Base-by-base conservation (phyloP, 2,113 vertebrate genomes). In the Turdus rufiventris region DNA sequence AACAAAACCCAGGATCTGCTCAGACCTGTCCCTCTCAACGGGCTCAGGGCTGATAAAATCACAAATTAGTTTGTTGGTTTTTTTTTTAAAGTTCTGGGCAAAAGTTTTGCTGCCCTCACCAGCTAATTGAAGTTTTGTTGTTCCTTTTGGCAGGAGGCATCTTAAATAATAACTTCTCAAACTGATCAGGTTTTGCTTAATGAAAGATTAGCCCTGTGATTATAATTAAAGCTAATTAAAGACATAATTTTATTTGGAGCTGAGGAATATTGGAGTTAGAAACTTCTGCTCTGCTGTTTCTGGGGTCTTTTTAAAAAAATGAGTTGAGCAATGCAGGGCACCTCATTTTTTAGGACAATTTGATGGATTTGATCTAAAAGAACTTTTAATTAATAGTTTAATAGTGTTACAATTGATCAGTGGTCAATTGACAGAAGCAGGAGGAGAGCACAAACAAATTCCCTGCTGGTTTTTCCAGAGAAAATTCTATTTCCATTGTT, bases 401-500 rank as follows among this genome's bases (percentile, higher is more conserved):
- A 51, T 29, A n/a, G 16, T 26, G 23, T 50, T 61, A 24, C 4
- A 23, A 26, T 28, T 42, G 33, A 61, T 57, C 12, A 17, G 18
- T 23, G 29, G 18, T 42, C 38, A 11, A 1, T 6, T n/a, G 42
- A 53, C 25, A 28, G 13, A 78, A 79, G 62, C 2, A 9, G 7
- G 53, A 31, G 7, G 5, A 24, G 58, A 36, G 31, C 3, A 33
- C 53, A 12, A 31, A 58, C n/a, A 18, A 26, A 50, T 33, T 72
- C n/a, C 12, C 42, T 68, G 4, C 25, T 68, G 12, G 4, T 11
- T 40, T 70, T 33, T 15, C 16, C 28, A 7, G 33, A 66, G 91
- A 57, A 80, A 62, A 53, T 8, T 36, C 0, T 4, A 5, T 58
- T 61, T 18, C 18, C 3, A 0, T 51, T 60, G 24, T 50, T 82